These are phyloP conservation scores for Oryctes rhinoceros DNA, from an alignment of 1,140 invertebrate genomes.

Conservation along the genomic window DNA sequence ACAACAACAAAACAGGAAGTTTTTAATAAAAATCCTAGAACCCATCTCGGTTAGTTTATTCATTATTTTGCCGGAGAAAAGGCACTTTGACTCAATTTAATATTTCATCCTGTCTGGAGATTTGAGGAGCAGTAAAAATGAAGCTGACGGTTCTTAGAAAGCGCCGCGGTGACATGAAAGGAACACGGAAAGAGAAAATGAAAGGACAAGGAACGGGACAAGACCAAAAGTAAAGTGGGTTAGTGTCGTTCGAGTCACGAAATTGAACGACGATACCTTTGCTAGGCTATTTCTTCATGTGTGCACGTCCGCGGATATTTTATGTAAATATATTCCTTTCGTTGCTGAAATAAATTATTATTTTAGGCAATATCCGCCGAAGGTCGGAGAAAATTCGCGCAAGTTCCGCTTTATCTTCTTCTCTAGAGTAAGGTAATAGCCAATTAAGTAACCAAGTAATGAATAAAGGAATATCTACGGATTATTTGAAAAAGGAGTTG, in stretches of 20 bases:
- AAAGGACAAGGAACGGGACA: slow-evolving; percentile 30
- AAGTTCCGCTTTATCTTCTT: background rate
- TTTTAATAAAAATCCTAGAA: slow-evolving; percentile 30
- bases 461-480: too few species aligned
- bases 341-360: slow-evolving; percentile 9
- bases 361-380: background rate
- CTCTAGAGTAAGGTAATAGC: background rate
- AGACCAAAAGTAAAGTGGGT: slow-evolving; percentile 17
- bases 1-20: slow-evolving; percentile 22
- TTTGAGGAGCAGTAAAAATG: slow-evolving; percentile 34
- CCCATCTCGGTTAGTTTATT: slow-evolving; percentile 32
- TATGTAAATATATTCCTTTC: slow-evolving; percentile 28
- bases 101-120: slow-evolving; percentile 32
- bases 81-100: slow-evolving; percentile 34
- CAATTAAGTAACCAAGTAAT: too few species aligned
- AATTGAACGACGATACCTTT: slow-evolving; percentile 16
- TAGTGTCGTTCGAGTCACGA: background rate
- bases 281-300: background rate
- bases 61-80: slow-evolving; percentile 30
- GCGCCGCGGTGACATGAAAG: slow-evolving; percentile 24
- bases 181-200: slow-evolving; percentile 31
- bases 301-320: slow-evolving; percentile 3
- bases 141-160: slow-evolving; percentile 16
- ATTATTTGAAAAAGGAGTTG: too few species aligned
- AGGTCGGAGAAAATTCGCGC: background rate